Conservation (phyloP, 1,140 invertebrate genomes). For the Holotrichia oblita region DNA sequence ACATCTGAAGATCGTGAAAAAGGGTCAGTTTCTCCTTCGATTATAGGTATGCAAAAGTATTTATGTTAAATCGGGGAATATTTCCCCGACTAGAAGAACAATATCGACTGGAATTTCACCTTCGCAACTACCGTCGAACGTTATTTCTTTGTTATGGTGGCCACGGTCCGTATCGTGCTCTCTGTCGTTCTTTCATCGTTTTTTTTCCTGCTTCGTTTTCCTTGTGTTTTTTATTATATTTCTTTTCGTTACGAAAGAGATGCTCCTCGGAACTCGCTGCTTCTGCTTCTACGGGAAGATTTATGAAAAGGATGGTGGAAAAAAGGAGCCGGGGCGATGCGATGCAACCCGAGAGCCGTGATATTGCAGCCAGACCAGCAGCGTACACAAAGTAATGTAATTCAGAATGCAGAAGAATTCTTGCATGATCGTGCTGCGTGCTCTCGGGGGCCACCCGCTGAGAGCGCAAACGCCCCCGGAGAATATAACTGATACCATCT, state of each 20-base stretch:
- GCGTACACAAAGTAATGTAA: conserved; percentile 5
- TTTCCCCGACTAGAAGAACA: background rate
- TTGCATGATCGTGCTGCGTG: conserved; percentile 21
- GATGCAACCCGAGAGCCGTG: background rate
- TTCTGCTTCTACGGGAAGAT: conserved; percentile 14
- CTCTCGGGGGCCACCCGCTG: conserved; percentile 30
- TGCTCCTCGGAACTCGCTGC: background rate
- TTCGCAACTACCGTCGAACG: conserved; percentile 18
- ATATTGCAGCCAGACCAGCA: background rate
- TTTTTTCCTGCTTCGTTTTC: background rate
- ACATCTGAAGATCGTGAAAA: background rate
- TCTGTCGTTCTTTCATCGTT: background rate
- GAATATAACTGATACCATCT: background rate
- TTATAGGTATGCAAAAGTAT: conserved; percentile 17
- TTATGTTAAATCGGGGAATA: conserved; percentile 32
- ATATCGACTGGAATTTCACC: conserved; percentile 28
- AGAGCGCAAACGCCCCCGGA: conserved; percentile 19
- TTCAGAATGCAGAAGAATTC: conserved; percentile 36
- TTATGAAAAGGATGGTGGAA: conserved; percentile 7
- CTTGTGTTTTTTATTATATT: too few relatives aligned
- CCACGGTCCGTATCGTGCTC: background rate
- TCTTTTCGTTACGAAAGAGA: too few relatives aligned
- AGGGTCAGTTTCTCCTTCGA: background rate
- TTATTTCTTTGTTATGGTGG: conserved; percentile 24
- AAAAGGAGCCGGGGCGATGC: conserved; percentile 9